Base-by-base conservation (phyloP, 2,888 invertebrate genomes). In the Drosophila paramelanica region DNA sequence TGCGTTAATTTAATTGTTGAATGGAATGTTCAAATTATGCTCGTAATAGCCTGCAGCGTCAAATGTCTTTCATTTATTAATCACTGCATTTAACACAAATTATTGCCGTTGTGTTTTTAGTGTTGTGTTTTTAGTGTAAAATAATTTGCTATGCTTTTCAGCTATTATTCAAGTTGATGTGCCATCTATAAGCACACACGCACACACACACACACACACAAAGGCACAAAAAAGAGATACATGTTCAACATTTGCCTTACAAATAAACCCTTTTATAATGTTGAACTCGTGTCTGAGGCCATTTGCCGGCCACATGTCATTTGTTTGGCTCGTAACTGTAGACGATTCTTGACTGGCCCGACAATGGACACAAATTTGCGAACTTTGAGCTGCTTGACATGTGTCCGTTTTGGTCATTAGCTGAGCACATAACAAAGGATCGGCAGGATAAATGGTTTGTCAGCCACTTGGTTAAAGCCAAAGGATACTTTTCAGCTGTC, bases 301-400 rank as follows among this genome's bases (percentile, higher is more conserved):
- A 66, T 74, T 74, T 66, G 66, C 23, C 23, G 46, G 47, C 43
- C 57, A 70, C 58, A 66, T 66, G 71, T 64, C 66, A 71, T 60
- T 67, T 59, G 47, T 41, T 36, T 39, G 50, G 38, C 23, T 41
- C 39, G 66, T 66, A 56, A 57, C 71, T 60, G 42, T 43, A 50
- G 49, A 45, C 41, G 41, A 43, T 47, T 51, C 57, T 58, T 42
- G 47, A 53, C 46, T 66, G 47, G 27, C 3, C 57, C 60, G 49
- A 66, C 72, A 73, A 76, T 79, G 70, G 68, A 36, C 49, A 59
- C 67, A 75, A 81, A 75, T 75, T 78, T 66, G 57, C 62, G 50
- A 60, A 51, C 27, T 73, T 67, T 56, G 46, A 56, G 45, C 41
- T 56, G 46, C 60, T 59, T 79, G 81, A 75, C 66, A 78, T 72